Percentiles rank a stretch among this genome's conserved stretches.
These are phyloP conservation scores for Aurelia aurita complex sp. Pacific DNA, from an alignment of 30 jellyfish, hydroid and myxozoan species.

Conservation along the genomic window DNA sequence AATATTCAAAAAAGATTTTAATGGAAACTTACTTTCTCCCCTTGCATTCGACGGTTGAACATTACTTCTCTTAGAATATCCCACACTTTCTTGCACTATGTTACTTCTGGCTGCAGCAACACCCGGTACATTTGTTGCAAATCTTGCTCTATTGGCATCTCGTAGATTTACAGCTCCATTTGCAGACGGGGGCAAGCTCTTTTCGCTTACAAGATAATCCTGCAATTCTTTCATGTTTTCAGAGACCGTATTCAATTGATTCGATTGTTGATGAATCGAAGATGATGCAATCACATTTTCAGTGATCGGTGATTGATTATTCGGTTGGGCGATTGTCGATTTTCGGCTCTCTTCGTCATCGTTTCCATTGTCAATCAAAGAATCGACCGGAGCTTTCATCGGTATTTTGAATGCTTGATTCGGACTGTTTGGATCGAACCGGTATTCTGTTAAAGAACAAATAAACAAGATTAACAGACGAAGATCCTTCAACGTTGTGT, in stretches of 20 bases:
- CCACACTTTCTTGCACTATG: not conserved
- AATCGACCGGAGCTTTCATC: slow-evolving; percentile 19
- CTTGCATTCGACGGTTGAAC: not conserved
- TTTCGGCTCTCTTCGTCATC: slow-evolving; percentile 52
- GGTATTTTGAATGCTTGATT: slow-evolving; percentile 67
- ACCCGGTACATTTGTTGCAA: slow-evolving; percentile 3
- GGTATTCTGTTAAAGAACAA: slow-evolving; percentile 34
- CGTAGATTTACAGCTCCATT: slow-evolving; percentile 13
- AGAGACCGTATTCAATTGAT: not conserved
- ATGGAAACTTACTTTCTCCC: slow-evolving; percentile 20
- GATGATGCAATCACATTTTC: not conserved
- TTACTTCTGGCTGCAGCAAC: not conserved
- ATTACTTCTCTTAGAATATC: not conserved
- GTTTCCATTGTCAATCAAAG: not conserved
- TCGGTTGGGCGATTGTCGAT: slow-evolving; percentile 41
- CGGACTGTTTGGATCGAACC: slow-evolving; percentile 80
- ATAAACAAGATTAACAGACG: no score
- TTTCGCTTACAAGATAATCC: slow-evolving; percentile 39
- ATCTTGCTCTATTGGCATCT: not conserved
- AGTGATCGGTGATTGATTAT: not conserved
- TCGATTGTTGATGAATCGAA: not conserved
- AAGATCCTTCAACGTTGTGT: no score
- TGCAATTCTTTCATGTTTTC: slow-evolving; percentile 59
- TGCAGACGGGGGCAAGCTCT: slow-evolving; percentile 36
- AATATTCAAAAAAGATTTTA: not conserved